Evolutionary conservation across 2,888 invertebrate species (phyloP), one percentile per base, ranked within the genome.

Genomic region (Polydrusus cervinus): DNA sequence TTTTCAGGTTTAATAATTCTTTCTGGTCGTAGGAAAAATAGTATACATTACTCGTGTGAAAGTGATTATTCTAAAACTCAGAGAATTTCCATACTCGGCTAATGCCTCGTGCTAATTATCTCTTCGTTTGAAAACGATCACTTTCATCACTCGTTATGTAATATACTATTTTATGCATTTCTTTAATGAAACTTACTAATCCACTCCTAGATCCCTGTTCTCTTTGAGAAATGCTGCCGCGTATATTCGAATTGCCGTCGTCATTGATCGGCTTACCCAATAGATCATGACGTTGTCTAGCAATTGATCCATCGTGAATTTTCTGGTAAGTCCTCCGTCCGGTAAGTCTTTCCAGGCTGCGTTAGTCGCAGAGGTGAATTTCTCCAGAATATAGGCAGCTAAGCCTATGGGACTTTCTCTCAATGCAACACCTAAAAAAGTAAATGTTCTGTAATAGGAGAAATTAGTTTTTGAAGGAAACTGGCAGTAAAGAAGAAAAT

Each of bases 361-460:
- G 84, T 92, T 89, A 0, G 94, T 94, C 92, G 94, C 93, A 0
- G 91, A 90, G 11, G 92, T 92, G 87, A 96, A 97, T 85, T 97
- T 97, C 83, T 98, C 97, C 3, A 98, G 86, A 68, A 98, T 94
- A 83, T 97, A 98, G 0, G 95, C 95, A 0, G 96, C 96, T 75
- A 98, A 87, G 0, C 96, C 97, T 0, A 93, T 90, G 0, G 98
- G 98, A 0, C 94, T 93, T 80, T 95, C 93, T 18, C 89, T 88
- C 34, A 97, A 85, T 0, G 89, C 93, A 1, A 90, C 88, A 40
- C 94, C 94, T 93, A 80, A 14, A 76, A 77, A 53, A 13, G 10
- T n/a, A 13, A 38, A 34, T 30, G 16, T 6, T 34, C 34, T n/a
- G n/a, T n/a, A 9, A 34, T 10, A 34, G 34, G 8, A 34, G 3